These are phyloP conservation scores for Mus minutoides DNA, from an alignment of 2,797 vertebrate species.

Conservation along the genomic window DNA sequence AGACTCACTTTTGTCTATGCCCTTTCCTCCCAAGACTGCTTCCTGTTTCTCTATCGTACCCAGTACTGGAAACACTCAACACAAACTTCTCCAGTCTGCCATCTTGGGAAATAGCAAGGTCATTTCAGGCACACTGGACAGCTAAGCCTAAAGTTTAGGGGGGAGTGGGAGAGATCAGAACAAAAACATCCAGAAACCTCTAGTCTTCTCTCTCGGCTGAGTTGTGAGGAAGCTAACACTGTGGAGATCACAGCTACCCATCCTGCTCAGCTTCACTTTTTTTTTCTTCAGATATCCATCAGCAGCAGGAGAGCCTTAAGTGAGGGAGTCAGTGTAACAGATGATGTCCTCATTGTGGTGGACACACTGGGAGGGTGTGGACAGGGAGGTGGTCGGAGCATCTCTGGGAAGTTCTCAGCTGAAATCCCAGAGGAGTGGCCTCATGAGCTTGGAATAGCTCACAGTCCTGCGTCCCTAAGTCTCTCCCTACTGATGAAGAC, in stretches of 20 bases:
- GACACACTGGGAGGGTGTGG: background rate
- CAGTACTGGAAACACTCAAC: background rate
- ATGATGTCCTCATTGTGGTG: background rate
- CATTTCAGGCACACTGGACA: background rate
- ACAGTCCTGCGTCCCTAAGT: background rate
- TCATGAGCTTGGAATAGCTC: background rate
- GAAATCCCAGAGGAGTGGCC: background rate
- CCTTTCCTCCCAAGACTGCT: background rate
- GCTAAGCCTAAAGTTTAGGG: background rate
- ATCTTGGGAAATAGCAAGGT: background rate
- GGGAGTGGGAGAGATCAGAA: background rate
- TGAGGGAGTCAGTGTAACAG: background rate
- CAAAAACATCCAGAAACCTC: constrained; percentile 6
- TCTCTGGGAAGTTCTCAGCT: constrained; percentile 45
- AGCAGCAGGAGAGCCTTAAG: background rate
- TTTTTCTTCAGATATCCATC: background rate
- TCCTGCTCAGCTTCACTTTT: background rate
- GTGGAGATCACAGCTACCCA: background rate
- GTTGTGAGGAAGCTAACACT: background rate
- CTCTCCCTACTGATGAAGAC: background rate
- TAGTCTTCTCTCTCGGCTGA: background rate
- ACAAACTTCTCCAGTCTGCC: background rate
- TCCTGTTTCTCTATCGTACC: background rate
- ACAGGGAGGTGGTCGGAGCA: background rate
- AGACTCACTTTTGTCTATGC: background rate